phyloP scores from a whole-genome alignment of 2,797 vertebrate species.

The Lutjanus campechanus region DNA sequence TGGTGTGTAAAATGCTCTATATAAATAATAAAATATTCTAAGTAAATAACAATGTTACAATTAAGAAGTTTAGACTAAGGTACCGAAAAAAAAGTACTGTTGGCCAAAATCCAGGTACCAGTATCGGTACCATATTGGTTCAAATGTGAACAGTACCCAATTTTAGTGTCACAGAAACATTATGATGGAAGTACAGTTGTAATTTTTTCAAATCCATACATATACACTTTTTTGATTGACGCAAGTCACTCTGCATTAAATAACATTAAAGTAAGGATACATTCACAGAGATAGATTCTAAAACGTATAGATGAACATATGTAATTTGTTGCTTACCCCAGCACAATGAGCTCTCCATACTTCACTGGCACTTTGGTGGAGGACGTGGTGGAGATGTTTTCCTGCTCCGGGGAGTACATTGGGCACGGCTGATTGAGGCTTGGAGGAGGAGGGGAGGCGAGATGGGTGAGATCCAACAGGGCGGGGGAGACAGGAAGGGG shows the following conservation, averaged over 20 bases:
- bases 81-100: too few species aligned
- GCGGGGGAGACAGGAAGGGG: conserved; percentile 58
- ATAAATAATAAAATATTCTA: too few species aligned
- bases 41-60: too few species aligned
- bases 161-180: not conserved
- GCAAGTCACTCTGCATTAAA: not conserved
- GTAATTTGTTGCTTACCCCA: conserved; percentile 89
- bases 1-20: too few species aligned
- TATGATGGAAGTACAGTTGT: not conserved
- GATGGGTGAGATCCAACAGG: conserved; percentile 49
- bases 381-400: conserved; percentile 95
- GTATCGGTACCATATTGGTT: too few species aligned
- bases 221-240: not conserved
- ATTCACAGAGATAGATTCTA: not conserved
- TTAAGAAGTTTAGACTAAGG: too few species aligned
- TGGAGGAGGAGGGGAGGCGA: conserved; percentile 41
- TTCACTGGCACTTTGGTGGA: conserved; percentile 98
- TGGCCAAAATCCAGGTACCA: too few species aligned
- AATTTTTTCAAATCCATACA: not conserved
- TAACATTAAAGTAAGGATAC: not conserved
- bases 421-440: conserved; percentile 82
- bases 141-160: too few species aligned
- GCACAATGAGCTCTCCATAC: conserved; percentile 98
- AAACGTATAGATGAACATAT: not conserved
- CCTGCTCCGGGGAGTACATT: conserved; percentile 99